Evolutionary conservation across 2,797 vertebrate genomes (phyloP), one percentile per base, ranked within the genome.

Genomic region (Bovichtus diacanthus): DNA sequence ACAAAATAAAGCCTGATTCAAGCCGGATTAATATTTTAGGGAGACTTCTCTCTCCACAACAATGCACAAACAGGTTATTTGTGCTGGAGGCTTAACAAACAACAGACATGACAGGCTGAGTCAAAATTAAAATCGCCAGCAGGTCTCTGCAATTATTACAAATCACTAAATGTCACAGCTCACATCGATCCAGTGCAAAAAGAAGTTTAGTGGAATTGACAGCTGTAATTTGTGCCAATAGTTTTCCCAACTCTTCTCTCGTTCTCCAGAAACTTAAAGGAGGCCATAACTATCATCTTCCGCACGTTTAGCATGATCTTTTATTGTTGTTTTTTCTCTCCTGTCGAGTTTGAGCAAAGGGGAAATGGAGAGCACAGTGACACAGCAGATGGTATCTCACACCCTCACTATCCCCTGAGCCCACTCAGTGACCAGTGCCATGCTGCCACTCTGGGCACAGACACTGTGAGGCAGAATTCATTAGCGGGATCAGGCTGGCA

Each of bases 381-480:
- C 65, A 70, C 73, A 43, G 73, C 92, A 92, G 90, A 93, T 92
- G 89, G 91, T 82, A 61, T 61, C 84, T 80, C 79, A 55, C 58
- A 70, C 75, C 69, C 86, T 49, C 54, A 2, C 19, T 1, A 25
- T 85, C 90, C 82, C 86, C 29, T 3, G 81, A 77, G 88, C 84
- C 84, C 82, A 85, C 87, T 92, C 86, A 56, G 64, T 71, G 85
- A 74, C 83, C 90, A 23, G 70, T 64, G 81, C 84, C 86, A 77
- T 76, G 79, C 85, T 77, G 86, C 81, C 88, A 78, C 82, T 87
- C 68, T 25, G 77, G 81, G 78, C 82, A 10, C 70, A 49, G 72
- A 53, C 75, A 68, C 72, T 39, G 79, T 79, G 88, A 78, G 84
- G 87, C 80, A 68, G 88, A 93, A 91, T 90, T 88, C 85, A 93